Percentiles rank a stretch among this genome's conserved stretches.
Evolutionary conservation across 2,113 vertebrate genomes (phyloP).

Genomic region (Nerophis ophidion): DNA sequence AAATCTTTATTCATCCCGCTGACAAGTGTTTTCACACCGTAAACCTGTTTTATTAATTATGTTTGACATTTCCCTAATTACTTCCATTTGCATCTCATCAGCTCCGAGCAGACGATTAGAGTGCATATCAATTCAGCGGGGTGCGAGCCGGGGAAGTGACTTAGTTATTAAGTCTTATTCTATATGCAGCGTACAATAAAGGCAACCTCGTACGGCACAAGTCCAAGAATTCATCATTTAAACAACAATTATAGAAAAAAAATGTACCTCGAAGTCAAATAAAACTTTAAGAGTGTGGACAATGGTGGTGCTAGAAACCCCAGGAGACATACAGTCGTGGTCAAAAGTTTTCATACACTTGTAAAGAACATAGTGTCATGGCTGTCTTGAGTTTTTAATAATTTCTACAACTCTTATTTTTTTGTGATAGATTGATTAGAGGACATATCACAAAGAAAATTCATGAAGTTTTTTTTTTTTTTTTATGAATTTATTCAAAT

Average conservation of each 20-base stretch:
- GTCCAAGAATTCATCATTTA: not conserved
- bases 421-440: too few species aligned
- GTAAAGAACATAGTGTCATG: too few species aligned
- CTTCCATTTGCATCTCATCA: conserved; percentile 98
- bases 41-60: conserved; percentile 96
- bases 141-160: conserved; percentile 57
- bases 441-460: too few species aligned
- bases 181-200: conserved; percentile 36
- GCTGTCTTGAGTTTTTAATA: too few species aligned
- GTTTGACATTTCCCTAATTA: conserved; percentile 95
- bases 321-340: too few species aligned
- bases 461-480: too few species aligned
- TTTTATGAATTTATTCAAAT: too few species aligned
- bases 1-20: conserved; percentile 87
- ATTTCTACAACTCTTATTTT: too few species aligned
- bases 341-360: too few species aligned
- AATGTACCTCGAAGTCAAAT: not conserved
- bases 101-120: conserved; percentile 82
- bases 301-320: too few species aligned
- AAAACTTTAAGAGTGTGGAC: not conserved
- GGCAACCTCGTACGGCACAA: too few species aligned
- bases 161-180: conserved; percentile 48
- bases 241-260: not conserved
- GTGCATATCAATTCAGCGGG: conserved; percentile 82
- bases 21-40: conserved; percentile 95